A percentile compares a stretch with the other conserved stretches of the same genome.
Conservation (phyloP, 2,888 invertebrate species). For the Lobophora halterata region DNA sequence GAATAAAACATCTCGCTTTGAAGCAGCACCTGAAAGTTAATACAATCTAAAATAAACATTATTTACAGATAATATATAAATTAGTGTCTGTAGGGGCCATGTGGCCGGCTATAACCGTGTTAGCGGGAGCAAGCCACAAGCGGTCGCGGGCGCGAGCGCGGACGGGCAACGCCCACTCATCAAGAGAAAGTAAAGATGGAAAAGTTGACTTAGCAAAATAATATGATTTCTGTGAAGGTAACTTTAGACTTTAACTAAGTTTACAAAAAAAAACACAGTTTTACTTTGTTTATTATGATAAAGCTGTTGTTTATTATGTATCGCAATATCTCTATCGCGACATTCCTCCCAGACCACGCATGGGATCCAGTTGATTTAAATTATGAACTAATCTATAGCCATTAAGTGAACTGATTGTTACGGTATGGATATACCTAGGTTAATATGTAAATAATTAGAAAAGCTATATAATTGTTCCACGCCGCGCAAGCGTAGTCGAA, state of each 20-base stretch:
- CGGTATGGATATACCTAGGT: too few species aligned
- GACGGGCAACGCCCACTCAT: constrained; percentile 12
- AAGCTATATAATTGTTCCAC: too few species aligned
- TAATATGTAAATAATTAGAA: too few species aligned
- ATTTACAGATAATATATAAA: constrained; percentile 28
- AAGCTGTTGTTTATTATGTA: too few species aligned
- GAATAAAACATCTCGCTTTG: background rate
- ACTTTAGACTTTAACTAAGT: background rate
- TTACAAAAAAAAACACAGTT: too few species aligned
- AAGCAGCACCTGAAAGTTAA: constrained; percentile 14
- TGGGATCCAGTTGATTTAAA: too few species aligned
- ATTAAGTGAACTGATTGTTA: too few species aligned
- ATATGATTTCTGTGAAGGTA: background rate
- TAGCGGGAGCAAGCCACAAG: constrained; percentile 9
- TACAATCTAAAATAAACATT: constrained; percentile 20
- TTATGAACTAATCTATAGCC: too few species aligned
- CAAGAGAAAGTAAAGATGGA: background rate
- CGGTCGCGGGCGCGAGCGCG: constrained; percentile 11
- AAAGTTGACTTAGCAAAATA: background rate
- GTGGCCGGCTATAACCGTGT: constrained; percentile 30
- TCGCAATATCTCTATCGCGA: too few species aligned
- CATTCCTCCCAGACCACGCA: too few species aligned
- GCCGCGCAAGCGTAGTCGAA: too few species aligned
- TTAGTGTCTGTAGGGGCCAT: constrained; percentile 31
- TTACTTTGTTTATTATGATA: too few species aligned